A percentile compares a stretch with the other conserved stretches of the same genome.
Evolutionary conservation across 2,888 invertebrate species (phyloP).

Genomic region (Galerucella nymphaeae): DNA sequence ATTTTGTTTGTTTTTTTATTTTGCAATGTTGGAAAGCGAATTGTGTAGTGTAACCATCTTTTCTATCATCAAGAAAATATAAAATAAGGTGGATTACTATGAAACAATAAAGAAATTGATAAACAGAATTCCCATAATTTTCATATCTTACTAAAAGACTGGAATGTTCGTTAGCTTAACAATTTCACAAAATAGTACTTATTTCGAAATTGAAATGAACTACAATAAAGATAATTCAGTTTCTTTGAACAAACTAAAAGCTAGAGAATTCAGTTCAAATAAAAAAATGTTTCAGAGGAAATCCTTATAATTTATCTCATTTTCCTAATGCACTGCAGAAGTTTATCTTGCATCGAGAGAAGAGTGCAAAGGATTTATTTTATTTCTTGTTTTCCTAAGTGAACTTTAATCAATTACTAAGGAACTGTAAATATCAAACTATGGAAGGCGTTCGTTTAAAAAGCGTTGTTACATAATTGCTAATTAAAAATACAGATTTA

Average conservation of each 20-base stretch:
- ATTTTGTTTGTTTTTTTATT: constrained; percentile 4
- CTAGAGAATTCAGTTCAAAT: neutral
- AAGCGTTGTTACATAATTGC: constrained; percentile 25
- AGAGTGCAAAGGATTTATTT: neutral
- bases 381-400: neutral
- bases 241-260: neutral
- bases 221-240: neutral
- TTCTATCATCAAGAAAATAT: no score
- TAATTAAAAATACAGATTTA: constrained; percentile 28
- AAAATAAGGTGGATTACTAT: no score
- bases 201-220: neutral
- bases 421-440: neutral
- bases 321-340: neutral
- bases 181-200: neutral
- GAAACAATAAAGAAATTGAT: no score
- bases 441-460: neutral
- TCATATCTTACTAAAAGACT: neutral
- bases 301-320: neutral
- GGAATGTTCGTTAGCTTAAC: neutral
- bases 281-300: neutral
- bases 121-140: no score
- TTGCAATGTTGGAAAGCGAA: neutral
- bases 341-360: neutral
- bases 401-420: neutral
- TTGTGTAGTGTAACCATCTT: no score